These are phyloP conservation scores for Lutraria lutraria DNA, from an alignment of 2,888 invertebrate genomes.

Conservation along the genomic window DNA sequence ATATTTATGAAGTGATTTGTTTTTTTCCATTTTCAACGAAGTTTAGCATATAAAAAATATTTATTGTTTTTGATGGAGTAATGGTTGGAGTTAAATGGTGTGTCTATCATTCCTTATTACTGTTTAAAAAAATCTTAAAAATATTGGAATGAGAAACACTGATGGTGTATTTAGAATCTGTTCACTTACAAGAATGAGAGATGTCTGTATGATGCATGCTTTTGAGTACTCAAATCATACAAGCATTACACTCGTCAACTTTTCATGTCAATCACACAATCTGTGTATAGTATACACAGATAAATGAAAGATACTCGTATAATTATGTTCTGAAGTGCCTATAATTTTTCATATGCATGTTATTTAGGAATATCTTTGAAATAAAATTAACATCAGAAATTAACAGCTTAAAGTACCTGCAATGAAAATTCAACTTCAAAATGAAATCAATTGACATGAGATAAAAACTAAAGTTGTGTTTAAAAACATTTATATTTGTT, in stretches of 20 bases:
- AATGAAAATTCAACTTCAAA: not conserved
- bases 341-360: not conserved
- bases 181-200: not conserved
- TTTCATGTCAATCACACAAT: not conserved
- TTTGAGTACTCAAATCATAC: not conserved
- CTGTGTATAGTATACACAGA: not conserved
- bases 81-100: not conserved
- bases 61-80: slow-evolving; percentile 9
- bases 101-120: not conserved
- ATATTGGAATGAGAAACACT: slow-evolving; percentile 5
- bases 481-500: not conserved
- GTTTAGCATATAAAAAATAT: slow-evolving; percentile 2
- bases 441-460: not conserved
- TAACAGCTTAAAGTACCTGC: not conserved
- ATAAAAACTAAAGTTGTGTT: not conserved
- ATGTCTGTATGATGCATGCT: not conserved
- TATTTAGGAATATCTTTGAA: not conserved
- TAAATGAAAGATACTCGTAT: not conserved
- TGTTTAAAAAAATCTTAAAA: not conserved
- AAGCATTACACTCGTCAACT: not conserved
- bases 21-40: slow-evolving; percentile 21
- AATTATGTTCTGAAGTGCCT: slow-evolving; percentile 9
- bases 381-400: not conserved
- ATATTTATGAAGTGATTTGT: not conserved
- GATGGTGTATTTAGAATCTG: not conserved